A percentile compares a stretch with the other conserved stretches of the same genome.
phyloP scores from a whole-genome alignment of 2,888 invertebrate species.

The Fissipunctia ypsillon region DNA sequence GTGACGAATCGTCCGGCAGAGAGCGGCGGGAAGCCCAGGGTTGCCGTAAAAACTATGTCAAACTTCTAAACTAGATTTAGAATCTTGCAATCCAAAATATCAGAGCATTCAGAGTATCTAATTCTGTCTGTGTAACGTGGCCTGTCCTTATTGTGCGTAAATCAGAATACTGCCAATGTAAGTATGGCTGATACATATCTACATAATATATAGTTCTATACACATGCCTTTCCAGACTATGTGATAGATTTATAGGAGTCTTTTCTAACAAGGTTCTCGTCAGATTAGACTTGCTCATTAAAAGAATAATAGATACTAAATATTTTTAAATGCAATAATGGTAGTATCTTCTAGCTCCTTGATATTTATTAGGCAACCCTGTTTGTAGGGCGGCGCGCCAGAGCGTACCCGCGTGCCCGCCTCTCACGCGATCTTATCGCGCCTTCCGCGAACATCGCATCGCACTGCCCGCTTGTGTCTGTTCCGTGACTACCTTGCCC shows the following conservation, averaged over 20 bases:
- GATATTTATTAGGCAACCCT: conserved; percentile 69
- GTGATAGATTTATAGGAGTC: background rate
- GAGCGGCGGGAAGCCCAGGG: conserved; percentile 67
- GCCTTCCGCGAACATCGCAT: conserved; percentile 89
- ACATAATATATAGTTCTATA: background rate
- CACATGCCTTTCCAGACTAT: background rate
- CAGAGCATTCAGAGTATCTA: background rate
- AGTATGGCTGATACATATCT: background rate
- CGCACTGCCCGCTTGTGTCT: conserved; percentile 85
- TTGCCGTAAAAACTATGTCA: conserved; percentile 53
- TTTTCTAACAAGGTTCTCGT: background rate
- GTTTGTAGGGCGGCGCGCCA: conserved; percentile 73
- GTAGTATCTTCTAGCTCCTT: conserved; percentile 16
- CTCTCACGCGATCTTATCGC: conserved; percentile 90
- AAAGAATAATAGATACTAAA: background rate
- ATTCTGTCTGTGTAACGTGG: background rate
- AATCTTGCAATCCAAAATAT: background rate
- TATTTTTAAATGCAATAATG: conserved; percentile 5
- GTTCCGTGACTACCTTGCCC: conserved; percentile 84
- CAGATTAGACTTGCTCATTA: background rate
- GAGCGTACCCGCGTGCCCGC: conserved; percentile 81
- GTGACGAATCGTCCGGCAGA: conserved; percentile 87
- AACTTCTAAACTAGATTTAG: conserved; percentile 13
- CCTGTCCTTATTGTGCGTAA: background rate
- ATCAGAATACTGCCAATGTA: background rate